phyloP scores from a whole-genome alignment of 2,888 invertebrate species.

The Troglohyphantes excavatus region DNA sequence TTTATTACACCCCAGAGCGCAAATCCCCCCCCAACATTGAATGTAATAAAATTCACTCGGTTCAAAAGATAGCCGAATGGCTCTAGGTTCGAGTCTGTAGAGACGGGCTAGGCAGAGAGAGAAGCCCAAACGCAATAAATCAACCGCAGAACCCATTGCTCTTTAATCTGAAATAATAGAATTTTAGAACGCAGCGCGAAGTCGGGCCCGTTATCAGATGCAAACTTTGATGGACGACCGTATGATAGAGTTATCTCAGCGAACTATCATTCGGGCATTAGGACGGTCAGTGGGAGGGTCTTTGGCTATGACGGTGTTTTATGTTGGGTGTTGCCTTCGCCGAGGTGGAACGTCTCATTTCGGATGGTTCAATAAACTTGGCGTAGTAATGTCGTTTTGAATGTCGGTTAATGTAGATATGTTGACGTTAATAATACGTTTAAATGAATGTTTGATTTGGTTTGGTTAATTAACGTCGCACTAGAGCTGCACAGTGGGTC shows the following conservation, averaged over 20 bases:
- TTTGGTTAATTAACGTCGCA: no score
- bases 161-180: conserved; percentile 72
- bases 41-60: conserved; percentile 29
- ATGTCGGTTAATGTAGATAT: no score
- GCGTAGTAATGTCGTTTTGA: no score
- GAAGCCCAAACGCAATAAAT: conserved; percentile 37
- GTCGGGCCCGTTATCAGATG: conserved; percentile 70
- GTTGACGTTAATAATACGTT: no score
- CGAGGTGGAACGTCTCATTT: conserved; percentile 8
- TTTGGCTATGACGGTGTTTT: conserved; percentile 64
- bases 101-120: neutral
- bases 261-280: conserved; percentile 63
- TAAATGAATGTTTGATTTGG: no score
- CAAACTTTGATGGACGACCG: conserved; percentile 49
- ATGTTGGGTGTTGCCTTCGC: conserved; percentile 45
- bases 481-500: no score
- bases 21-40: neutral
- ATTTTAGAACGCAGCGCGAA: conserved; percentile 42
- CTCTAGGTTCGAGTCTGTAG: neutral
- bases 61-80: neutral
- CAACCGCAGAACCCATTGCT: conserved; percentile 38
- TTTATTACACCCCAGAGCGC: neutral
- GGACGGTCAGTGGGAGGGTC: conserved; percentile 33
- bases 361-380: no score
- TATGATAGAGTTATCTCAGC: conserved; percentile 58